Evolutionary conservation across 1,140 invertebrate species (phyloP), one percentile per base, ranked within the genome.

Genomic region (Papilio dardanus): DNA sequence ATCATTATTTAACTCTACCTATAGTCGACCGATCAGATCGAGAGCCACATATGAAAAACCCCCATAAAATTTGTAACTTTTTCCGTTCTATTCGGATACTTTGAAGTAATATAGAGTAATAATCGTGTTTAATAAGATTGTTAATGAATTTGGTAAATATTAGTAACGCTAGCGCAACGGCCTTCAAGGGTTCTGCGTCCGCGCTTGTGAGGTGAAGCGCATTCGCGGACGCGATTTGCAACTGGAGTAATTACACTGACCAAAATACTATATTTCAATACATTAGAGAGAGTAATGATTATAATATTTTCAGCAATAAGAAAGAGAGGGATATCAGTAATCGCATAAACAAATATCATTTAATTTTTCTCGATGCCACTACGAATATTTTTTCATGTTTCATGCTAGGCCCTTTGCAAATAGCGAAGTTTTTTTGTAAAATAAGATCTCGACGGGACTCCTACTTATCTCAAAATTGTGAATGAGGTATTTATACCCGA

Each of bases 91-190:
- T n/a, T n/a, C n/a, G n/a, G n/a, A n/a, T n/a, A n/a, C n/a, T n/a
- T 10, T 16, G 12, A 28, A 8, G 12, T 24, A 62, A 14, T 62
- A 28, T 62, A 21, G 24, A 28, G 21, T 28, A 62, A 28, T 16
- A 0, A 28, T 28, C 2, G 19, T 24, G 21, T 62, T 62, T 62
- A 5, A 62, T 24, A 30, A 58, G 54, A 8, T 35, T 68, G 31
- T 68, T 40, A 68, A 69, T 69, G 31, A 69, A 69, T 69, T 69
- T 69, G 35, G 67, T 33, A 68, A 40, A 33, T 33, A 21, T 40
- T 40, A 69, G 31, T 8, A 37, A 40, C 66, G 66, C 33, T 66
- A 19, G 10, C 33, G n/a, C 12, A 40, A 40, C 10, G 67, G 21
- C 67, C 67, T 69, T 69, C 67, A 40, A 37, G 67, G 67, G 19